Evolutionary conservation across 2,113 vertebrate genomes (phyloP), one percentile per base, ranked within the genome.

Genomic region (Anguilla rostrata): DNA sequence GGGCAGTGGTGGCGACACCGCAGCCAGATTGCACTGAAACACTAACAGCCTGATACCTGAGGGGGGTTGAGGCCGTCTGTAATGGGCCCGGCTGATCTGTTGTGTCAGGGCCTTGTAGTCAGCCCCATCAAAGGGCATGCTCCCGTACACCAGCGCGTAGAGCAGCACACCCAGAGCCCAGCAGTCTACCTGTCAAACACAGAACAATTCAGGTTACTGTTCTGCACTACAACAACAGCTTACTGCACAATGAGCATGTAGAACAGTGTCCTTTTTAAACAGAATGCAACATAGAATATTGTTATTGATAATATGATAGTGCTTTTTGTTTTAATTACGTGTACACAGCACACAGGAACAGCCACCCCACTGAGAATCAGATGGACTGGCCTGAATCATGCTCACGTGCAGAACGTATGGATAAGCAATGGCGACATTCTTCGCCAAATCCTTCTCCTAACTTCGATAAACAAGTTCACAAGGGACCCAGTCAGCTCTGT

Each of bases 101-200:
- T 96, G 89, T 87, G 93, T 95, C 82, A 96, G 94, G 0, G 81
- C 87, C n/a, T 88, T 86, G 87, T 95, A 95, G 87, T 86, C 94
- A 22, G 89, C 89, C 5, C 93, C 95, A 85, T 96, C 94, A 85
- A 96, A 96, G 11, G 95, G 95, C 96, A 96, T 96, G 82, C 92
- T 95, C 88, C 96, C 94, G 82, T 96, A 96, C 82, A 96, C 92
- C 86, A 96, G 86, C 0, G 95, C 92, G 39, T 95, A 96, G 2
- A 96, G 91, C 87, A 96, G 85, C 56, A 96, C 95, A 6, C 96
- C 96, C 46, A 96, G 90, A 0, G 96, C 94, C 96, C 96, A 96
- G 93, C 95, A 96, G 91, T 96, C 96, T 87, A 96, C 96, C 96
- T 95, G 80, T 4, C 29, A 88, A 78, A 83, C 16, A 86, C 56